Base-by-base conservation (phyloP, 1,140 invertebrate species). In the Drosophila willistoni region DNA sequence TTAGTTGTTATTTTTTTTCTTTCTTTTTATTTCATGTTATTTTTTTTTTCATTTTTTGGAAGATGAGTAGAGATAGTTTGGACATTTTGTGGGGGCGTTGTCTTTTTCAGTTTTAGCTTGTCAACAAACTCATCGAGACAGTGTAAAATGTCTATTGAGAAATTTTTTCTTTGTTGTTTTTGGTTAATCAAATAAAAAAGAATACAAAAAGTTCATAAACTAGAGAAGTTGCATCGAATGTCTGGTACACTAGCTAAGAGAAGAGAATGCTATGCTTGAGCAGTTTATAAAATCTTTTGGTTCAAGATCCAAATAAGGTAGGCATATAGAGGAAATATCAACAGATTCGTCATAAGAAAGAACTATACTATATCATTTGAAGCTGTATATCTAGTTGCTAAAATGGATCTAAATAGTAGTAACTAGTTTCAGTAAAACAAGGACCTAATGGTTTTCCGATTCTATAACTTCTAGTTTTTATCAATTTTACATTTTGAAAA, bases 91-190 rank as follows among this genome's bases (percentile, higher is more conserved):
- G 79, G 44, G 55, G 73, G 73, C 71, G 75, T 72, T 66, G 71
- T 68, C 42, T 68, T 39, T 51, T 77, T 60, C 29, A 64, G 75
- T 68, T 78, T 29, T 51, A 64, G 51, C 76, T 68, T 78, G 76
- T 78, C 76, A 78, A 78, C 76, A 78, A 69, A 77, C 75, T 60
- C 69, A 78, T 42, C 60, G 64, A 68, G 9, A 12, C 54, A 57
- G 19, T 42, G 19, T 25, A 19, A 55, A 72, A 79, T 73, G 75
- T 54, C 33, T 64, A 64, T 76, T 76, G 73, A 66, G 66, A 70
- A 77, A 77, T 64, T 54, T 44, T 60, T 70, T 64, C 41, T 64
- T 25, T 25, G 29, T 29, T 29, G 29, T 29, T 29, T 60, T 72
- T 44, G 42, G 60, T 67, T 65, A 39, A 36, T 59, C 34, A 19